A percentile compares a stretch with the other conserved stretches of the same genome.
These are phyloP conservation scores for Macroglossus sobrinus DNA, from an alignment of 2,113 vertebrate genomes.

Conservation along the genomic window DNA sequence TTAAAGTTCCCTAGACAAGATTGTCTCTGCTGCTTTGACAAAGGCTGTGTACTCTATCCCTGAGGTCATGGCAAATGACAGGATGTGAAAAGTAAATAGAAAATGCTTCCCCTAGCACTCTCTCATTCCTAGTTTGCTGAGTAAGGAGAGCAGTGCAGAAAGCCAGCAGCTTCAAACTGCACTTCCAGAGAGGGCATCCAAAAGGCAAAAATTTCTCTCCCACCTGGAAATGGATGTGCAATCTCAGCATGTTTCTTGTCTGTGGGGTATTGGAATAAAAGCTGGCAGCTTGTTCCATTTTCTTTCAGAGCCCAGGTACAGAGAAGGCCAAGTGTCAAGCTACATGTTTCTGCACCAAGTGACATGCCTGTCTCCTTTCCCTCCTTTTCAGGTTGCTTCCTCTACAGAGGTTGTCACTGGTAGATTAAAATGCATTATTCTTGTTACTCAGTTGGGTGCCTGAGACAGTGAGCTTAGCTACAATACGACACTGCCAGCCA, in stretches of 20 bases:
- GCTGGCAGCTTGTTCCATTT: constrained; percentile 3
- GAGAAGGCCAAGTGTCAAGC: constrained; percentile 3
- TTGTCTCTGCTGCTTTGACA: constrained; percentile 55
- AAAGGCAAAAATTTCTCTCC: not conserved
- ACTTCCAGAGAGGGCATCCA: not conserved
- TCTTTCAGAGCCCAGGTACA: constrained; percentile 10
- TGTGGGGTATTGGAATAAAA: not conserved
- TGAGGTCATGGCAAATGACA: constrained; percentile 49
- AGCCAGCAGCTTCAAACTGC: not conserved
- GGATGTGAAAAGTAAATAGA: constrained; percentile 16
- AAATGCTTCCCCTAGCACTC: constrained; percentile 16
- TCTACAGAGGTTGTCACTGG: not conserved
- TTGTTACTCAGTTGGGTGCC: not conserved
- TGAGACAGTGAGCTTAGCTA: not conserved
- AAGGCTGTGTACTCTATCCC: not conserved
- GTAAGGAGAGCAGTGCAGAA: constrained; percentile 22
- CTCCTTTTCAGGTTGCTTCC: not conserved
- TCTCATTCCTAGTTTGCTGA: constrained; percentile 36
- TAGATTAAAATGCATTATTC: constrained; percentile 19
- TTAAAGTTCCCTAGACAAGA: constrained; percentile 9
- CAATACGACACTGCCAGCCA: constrained; percentile 13
- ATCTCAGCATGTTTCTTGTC: not conserved
- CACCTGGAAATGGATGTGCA: not conserved
- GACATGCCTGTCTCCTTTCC: not conserved
- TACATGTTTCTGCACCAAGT: not conserved